Conservation (phyloP, 1,140 invertebrate genomes). For the Pachypeltis micranthus region DNA sequence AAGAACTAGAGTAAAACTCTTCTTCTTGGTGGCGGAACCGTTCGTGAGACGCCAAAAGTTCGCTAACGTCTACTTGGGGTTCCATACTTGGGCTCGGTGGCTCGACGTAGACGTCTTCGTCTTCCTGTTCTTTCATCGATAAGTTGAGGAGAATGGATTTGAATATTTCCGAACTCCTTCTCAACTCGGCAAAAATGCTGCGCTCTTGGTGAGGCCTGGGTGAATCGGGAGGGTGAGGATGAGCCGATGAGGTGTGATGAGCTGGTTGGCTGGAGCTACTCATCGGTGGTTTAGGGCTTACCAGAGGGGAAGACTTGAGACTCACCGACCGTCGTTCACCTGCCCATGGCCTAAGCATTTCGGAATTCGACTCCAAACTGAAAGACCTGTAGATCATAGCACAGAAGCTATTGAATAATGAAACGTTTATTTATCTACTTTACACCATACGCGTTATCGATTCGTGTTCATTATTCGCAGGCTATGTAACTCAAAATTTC, state of each 20-base stretch:
- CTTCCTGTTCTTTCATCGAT: conserved; percentile 31
- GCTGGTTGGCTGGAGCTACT: not conserved
- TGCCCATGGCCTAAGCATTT: conserved; percentile 21
- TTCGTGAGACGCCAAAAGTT: conserved; percentile 34
- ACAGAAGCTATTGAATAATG: too few species aligned
- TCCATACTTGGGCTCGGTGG: conserved; percentile 16
- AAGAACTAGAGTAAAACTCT: conserved; percentile 20
- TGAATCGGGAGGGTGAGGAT: conserved; percentile 21
- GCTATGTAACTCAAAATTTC: too few species aligned
- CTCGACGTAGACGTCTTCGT: conserved; percentile 2
- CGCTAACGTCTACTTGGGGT: conserved; percentile 29
- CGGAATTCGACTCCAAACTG: conserved; percentile 34
- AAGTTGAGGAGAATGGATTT: conserved; percentile 36
- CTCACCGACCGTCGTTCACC: conserved; percentile 32
- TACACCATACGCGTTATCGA: too few species aligned
- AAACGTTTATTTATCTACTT: too few species aligned
- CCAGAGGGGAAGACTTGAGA: conserved; percentile 33
- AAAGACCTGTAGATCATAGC: too few species aligned
- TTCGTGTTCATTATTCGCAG: too few species aligned
- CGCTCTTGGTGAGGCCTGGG: conserved; percentile 27
- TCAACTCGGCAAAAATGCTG: conserved; percentile 35
- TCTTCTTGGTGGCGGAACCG: conserved; percentile 27
- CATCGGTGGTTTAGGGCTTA: conserved; percentile 16
- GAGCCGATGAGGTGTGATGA: not conserved
- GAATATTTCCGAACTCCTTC: conserved; percentile 37